Conservation (phyloP, 1,140 invertebrate genomes). For the Scaptodrosophila lebanonensis region DNA sequence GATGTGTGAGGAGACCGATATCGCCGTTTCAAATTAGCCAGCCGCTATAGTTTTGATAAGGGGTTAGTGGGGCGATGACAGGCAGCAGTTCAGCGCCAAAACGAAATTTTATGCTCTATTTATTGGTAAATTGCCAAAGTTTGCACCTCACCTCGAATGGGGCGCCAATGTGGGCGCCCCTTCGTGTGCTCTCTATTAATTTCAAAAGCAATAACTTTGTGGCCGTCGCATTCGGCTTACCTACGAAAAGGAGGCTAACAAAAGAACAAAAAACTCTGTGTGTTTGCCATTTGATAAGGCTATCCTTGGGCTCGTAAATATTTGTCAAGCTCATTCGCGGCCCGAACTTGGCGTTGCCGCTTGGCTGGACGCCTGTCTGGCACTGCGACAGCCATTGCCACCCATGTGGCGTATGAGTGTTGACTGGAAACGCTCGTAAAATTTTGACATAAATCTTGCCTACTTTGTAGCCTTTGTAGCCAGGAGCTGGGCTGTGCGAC, state of each 20-base stretch:
- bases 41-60: neutral
- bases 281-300: slow-evolving; percentile 33
- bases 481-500: neutral
- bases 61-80: too few relatives aligned
- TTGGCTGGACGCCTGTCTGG: neutral
- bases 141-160: slow-evolving; percentile 6
- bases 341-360: neutral
- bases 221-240: too few relatives aligned
- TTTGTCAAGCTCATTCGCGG: slow-evolving; percentile 41
- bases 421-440: slow-evolving; percentile 30
- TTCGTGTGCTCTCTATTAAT: slow-evolving; percentile 15
- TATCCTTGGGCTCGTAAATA: slow-evolving; percentile 37
- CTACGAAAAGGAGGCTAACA: too few relatives aligned
- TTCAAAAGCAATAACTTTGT: neutral
- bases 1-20: too few relatives aligned
- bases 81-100: neutral
- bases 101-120: slow-evolving; percentile 27
- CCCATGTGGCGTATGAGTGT: slow-evolving; percentile 45
- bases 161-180: neutral
- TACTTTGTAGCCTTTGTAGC: slow-evolving; percentile 16
- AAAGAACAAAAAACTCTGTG: too few relatives aligned
- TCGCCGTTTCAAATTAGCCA: slow-evolving; percentile 30
- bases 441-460: slow-evolving; percentile 41
- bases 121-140: slow-evolving; percentile 42
- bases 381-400: neutral